Evolutionary conservation across 2,113 vertebrate species (phyloP).

Genomic region (Antigone vipio): DNA sequence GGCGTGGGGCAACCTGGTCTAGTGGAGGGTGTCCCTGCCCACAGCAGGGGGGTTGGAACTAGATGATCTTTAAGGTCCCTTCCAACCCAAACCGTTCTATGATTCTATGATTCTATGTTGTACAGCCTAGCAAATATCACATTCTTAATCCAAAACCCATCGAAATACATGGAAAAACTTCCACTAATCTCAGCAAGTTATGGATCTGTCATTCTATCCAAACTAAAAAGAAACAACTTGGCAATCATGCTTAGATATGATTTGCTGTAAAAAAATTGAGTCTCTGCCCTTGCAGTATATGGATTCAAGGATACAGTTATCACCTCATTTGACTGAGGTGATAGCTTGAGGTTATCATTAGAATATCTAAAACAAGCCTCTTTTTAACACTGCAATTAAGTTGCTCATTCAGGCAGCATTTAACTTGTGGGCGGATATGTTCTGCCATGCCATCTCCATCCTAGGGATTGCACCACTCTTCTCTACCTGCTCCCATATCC

Average conservation of each 20-base stretch:
- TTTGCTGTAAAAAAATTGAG: not conserved
- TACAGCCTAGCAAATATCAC: not conserved
- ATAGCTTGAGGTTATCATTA: not conserved
- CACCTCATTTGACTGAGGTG: not conserved
- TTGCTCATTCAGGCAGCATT: not conserved
- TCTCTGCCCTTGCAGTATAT: not conserved
- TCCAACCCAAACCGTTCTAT: no score
- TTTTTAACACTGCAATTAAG: not conserved
- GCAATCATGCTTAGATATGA: not conserved
- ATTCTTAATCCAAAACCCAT: not conserved
- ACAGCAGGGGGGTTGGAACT: no score
- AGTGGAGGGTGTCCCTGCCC: no score
- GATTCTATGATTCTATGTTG: no score
- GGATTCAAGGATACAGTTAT: not conserved
- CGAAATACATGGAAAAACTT: not conserved
- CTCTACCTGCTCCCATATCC: not conserved
- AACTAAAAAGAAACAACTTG: not conserved
- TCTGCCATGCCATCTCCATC: not conserved
- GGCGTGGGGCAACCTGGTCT: no score
- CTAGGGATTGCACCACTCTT: not conserved
- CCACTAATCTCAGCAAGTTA: not conserved
- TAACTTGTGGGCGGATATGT: not conserved
- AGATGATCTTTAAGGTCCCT: no score
- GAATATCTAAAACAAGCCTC: not conserved
- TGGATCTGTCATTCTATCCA: not conserved